Base-by-base conservation (phyloP, 1,140 invertebrate genomes). In the Sycophila sp. region DNA sequence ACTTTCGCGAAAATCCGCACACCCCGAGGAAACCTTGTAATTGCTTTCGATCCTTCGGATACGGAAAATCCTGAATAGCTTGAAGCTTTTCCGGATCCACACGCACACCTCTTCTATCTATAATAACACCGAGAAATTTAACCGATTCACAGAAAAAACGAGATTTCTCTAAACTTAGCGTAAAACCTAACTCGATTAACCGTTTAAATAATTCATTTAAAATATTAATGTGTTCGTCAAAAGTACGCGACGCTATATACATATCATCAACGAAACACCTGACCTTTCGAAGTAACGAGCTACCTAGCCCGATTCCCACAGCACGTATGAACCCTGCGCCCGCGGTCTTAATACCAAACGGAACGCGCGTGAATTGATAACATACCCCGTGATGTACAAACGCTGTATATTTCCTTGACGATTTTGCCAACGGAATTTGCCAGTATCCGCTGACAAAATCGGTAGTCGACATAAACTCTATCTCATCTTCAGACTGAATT, bases 391-490 rank as follows among this genome's bases (percentile, higher is more conserved):
- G 74, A 68, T 78, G 76, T 8, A 76, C 36, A 51, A 82, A 84
- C 0, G 77, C 80, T 13, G 81, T 83, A 69, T 80, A 82, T 53
- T 79, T 75, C 13, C 58, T 71, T 36, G 78, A 79, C 1, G 73
- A 58, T 47, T 56, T 40, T 17, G 45, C 67, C 15, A 84, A 66
- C 0, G 78, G 77, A 8, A 83, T 76, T 69, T 83, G 81, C 73
- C 81, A 84, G 67, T 83, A 84, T 1, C 80, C 77, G 62, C 77
- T 75, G 26, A 77, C 73, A 32, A 83, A 60, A 72, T 84, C 81
- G 2, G 81, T 67, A 26, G 73, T 73, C 15, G 76, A 75, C 11
- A 83, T 71, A 65, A 34, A 81, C 13, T 76, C 73, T 4, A 49
- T 60, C 1, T 70, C 73, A 36, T 74, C 30, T 64, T 77, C 78